Evolutionary conservation across 2,888 invertebrate species (phyloP).

Genomic region (Lepidonotus clava): DNA sequence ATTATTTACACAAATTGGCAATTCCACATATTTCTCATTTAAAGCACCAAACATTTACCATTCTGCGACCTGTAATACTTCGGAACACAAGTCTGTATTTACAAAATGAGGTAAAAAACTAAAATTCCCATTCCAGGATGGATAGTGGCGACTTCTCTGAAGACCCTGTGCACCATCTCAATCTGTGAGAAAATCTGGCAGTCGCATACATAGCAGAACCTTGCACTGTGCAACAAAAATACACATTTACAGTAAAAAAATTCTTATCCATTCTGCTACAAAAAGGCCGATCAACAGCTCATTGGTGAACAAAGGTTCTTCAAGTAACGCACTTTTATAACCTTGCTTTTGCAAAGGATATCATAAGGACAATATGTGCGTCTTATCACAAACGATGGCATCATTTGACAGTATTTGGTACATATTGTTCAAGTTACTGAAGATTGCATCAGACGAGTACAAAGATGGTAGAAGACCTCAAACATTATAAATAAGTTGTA

Average conservation of each 20-base stretch:
- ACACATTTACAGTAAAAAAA: slow-evolving; percentile 49
- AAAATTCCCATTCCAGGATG: slow-evolving; percentile 25
- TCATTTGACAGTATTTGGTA: slow-evolving; percentile 46
- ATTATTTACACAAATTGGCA: slow-evolving; percentile 45
- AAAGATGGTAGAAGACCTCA: slow-evolving; percentile 18
- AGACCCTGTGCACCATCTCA: slow-evolving; percentile 21
- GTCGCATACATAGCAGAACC: slow-evolving; percentile 50
- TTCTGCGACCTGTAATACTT: slow-evolving; percentile 43
- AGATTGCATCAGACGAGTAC: slow-evolving; percentile 47
- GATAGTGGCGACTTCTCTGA: neutral
- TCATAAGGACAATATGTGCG: slow-evolving; percentile 21
- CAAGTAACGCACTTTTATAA: slow-evolving; percentile 45
- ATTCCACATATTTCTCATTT: neutral
- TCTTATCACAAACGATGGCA: slow-evolving; percentile 50
- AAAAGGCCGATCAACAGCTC: slow-evolving; percentile 51
- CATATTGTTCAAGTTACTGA: neutral
- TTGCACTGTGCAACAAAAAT: slow-evolving; percentile 50
- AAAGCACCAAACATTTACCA: slow-evolving; percentile 51
- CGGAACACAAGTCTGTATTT: slow-evolving; percentile 45
- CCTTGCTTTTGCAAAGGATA: slow-evolving; percentile 13
- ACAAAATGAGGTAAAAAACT: slow-evolving; percentile 43
- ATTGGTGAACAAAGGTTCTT: slow-evolving; percentile 46
- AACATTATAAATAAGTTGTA: slow-evolving; percentile 51
- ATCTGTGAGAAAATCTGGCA: slow-evolving; percentile 39
- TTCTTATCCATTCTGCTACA: slow-evolving; percentile 39